Evolutionary conservation across 2,113 vertebrate species (phyloP).

Genomic region (Thymallus thymallus): DNA sequence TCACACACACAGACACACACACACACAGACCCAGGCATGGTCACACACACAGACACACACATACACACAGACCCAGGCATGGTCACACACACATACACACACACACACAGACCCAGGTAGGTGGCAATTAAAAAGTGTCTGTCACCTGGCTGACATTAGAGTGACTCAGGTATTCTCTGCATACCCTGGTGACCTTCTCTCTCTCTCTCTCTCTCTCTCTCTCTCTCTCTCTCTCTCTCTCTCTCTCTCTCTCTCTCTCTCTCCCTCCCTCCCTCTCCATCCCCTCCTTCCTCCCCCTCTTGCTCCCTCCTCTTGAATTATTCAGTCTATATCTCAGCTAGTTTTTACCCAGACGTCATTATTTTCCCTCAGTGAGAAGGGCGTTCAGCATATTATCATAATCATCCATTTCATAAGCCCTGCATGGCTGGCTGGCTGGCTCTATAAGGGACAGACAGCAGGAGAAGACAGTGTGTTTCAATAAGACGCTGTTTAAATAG

Average conservation of each 20-base stretch:
- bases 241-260: conserved; percentile 1
- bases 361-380: conserved; percentile 10
- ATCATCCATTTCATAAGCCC: conserved; percentile 49
- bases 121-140: background rate
- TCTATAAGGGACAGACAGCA: background rate
- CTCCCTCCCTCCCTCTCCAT: background rate
- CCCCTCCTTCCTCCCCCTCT: conserved; percentile 6
- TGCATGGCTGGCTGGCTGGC: conserved; percentile 1
- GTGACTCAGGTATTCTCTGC: conserved; percentile 9
- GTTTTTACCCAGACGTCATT: conserved; percentile 65
- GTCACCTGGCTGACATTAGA: conserved; percentile 14
- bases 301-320: conserved; percentile 53
- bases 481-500: too few species aligned
- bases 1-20: too few species aligned
- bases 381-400: conserved; percentile 23
- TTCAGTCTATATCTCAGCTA: conserved; percentile 54
- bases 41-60: too few species aligned
- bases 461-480: background rate
- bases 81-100: too few species aligned
- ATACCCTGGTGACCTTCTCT: background rate
- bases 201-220: too few species aligned
- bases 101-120: too few species aligned
- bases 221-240: background rate
- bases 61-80: too few species aligned
- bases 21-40: too few species aligned